Conservation (phyloP, 2,113 vertebrate species). For the Salvelinus alpinus region DNA sequence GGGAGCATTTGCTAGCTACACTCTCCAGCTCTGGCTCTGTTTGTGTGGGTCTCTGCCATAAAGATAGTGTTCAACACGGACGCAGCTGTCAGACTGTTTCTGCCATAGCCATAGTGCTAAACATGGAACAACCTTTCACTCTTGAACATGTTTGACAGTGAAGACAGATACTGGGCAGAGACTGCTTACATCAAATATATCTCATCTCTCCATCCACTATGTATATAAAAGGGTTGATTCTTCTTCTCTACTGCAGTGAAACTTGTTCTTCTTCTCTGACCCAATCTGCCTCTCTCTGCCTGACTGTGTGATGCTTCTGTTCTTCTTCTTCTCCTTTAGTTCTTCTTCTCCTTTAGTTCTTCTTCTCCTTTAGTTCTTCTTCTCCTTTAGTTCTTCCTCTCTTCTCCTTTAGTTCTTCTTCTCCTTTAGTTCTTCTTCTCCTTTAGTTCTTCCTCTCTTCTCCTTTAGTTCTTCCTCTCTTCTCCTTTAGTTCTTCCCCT, state of each 20-base stretch:
- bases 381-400: conserved; percentile 21
- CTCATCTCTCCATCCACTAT: conserved; percentile 47
- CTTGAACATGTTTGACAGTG: not conserved
- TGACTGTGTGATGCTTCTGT: conserved; percentile 45
- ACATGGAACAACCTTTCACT: not conserved
- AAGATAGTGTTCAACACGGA: too few relatives aligned
- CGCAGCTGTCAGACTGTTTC: too few relatives aligned
- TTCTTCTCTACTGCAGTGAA: conserved; percentile 39
- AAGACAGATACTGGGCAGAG: not conserved
- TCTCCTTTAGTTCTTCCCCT: conserved; percentile 22
- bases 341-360: conserved; percentile 22
- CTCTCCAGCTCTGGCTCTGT: too few relatives aligned
- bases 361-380: conserved; percentile 23
- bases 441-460: conserved; percentile 28
- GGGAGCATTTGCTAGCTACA: too few relatives aligned
- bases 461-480: conserved; percentile 10
- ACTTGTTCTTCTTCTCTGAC: conserved; percentile 39
- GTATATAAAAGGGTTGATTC: conserved; percentile 60
- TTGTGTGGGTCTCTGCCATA: too few relatives aligned
- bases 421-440: not conserved
- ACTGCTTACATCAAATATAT: conserved; percentile 26
- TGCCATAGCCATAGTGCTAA: too few relatives aligned
- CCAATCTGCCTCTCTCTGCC: conserved; percentile 55
- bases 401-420: not conserved
- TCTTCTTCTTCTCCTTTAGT: conserved; percentile 20